Conservation (phyloP, 2,888 invertebrate species). For the Latrodectus hesperus region DNA sequence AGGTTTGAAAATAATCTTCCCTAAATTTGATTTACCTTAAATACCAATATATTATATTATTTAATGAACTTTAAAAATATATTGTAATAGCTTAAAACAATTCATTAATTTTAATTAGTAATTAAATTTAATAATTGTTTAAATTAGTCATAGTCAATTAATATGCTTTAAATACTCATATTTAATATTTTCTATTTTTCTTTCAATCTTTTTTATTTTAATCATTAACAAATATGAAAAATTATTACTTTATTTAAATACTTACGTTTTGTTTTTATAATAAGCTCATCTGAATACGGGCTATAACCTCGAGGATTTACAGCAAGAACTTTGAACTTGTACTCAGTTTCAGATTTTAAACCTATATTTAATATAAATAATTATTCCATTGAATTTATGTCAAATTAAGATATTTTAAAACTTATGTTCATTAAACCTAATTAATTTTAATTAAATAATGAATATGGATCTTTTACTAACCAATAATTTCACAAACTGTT, state of each 20-base stretch:
- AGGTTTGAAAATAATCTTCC: background rate
- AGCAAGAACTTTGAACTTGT: slow-evolving; percentile 84
- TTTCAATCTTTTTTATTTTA: no score
- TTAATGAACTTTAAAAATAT: no score
- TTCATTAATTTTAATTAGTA: no score
- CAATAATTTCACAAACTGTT: slow-evolving; percentile 91
- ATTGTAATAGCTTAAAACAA: no score
- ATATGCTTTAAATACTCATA: no score
- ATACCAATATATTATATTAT: no score
- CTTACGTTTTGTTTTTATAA: slow-evolving; percentile 87
- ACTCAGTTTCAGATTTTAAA: slow-evolving; percentile 89
- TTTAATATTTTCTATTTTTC: no score
- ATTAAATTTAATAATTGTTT: no score
- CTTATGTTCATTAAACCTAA: slow-evolving; percentile 76
- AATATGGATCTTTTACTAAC: slow-evolving; percentile 30
- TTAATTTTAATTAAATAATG: background rate
- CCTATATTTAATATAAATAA: slow-evolving; percentile 72
- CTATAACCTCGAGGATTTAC: slow-evolving; percentile 81
- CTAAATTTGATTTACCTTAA: background rate
- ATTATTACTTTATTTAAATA: slow-evolving; percentile 71
- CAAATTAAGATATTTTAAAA: background rate
- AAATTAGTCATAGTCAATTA: no score
- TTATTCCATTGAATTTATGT: background rate
- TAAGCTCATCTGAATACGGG: slow-evolving; percentile 88
- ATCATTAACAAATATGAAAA: no score